Base-by-base conservation (phyloP, 2,888 invertebrate genomes). In the Caenorhabditis imperialis region DNA sequence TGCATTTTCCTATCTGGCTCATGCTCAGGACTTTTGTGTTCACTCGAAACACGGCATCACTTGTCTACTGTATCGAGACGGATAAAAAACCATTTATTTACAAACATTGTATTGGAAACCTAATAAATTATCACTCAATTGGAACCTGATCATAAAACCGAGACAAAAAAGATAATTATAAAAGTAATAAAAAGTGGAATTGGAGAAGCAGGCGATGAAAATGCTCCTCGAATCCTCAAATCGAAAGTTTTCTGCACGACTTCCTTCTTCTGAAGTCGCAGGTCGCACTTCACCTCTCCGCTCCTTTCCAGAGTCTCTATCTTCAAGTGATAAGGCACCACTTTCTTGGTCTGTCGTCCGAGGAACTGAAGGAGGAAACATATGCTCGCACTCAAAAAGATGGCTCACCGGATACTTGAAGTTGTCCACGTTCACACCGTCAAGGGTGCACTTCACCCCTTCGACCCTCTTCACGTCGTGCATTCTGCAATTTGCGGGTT, bases 1-100 rank as follows among this genome's bases (percentile, higher is more conserved):
- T 27, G 62, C 70, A 40, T 79, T 79, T 50, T 76, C 76, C 16
- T 79, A 76, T 47, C 22, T 79, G 51, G 76, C 76, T 20, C 79
- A 79, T 44, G 67, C 76, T 14, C 58, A 62, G 10, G 71, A 74
- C 3, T 76, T 48, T 45, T 79, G 79, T 69, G 53, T 79, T 60
- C 79, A 79, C 61, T 69, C 76, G 8, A 40, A 72, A n/a, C 60
- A 74, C 22, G 65, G 74, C 12, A 58, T 77, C 10, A 79, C 79
- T 62, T 79, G 79, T 60, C 55, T 79, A 6, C 23, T 77, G n/a
- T 79, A 69, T 42, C 42, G 62, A 45, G 69, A 75, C 35, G 55
- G 54, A 53, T 62, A 38, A 30, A 10, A 30, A 30, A 30, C 10
- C 30, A 10, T 67, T 58, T 69, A 58, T 58, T 20, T 58, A 58